These are phyloP conservation scores for Actinia tenebrosa DNA, from an alignment of 64 coral and sea anemone genomes.

Conservation along the genomic window DNA sequence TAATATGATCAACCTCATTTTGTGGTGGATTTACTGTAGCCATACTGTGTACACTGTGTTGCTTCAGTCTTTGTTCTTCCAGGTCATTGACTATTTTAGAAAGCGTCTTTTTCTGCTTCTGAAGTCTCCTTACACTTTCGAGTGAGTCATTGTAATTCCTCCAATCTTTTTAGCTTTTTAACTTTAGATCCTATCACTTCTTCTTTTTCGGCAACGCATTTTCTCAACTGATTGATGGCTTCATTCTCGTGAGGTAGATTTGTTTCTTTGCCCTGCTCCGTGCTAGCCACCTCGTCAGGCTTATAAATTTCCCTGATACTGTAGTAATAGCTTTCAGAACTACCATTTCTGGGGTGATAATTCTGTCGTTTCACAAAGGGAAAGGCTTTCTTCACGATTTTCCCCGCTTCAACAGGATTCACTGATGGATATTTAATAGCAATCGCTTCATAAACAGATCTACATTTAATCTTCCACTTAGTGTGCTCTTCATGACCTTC, in stretches of 20 bases:
- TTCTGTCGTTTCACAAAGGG: slow-evolving; percentile 44
- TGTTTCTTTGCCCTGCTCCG: slow-evolving; percentile 12
- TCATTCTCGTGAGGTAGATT: slow-evolving; percentile 21
- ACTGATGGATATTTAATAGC: slow-evolving; percentile 17
- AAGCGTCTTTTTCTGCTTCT: slow-evolving; percentile 40
- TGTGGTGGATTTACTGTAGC: background rate
- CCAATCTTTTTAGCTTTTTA: slow-evolving; percentile 27
- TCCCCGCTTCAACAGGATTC: slow-evolving; percentile 19
- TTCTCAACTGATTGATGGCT: background rate
- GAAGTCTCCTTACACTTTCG: slow-evolving; percentile 1
- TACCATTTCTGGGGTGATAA: slow-evolving; percentile 26
- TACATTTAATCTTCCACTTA: slow-evolving; percentile 40
- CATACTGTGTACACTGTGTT: slow-evolving; percentile 6
- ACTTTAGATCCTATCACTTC: slow-evolving; percentile 14
- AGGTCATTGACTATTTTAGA: slow-evolving; percentile 31
- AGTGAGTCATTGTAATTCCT: background rate
- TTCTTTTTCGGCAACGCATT: slow-evolving; percentile 20
- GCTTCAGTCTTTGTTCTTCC: slow-evolving; percentile 18
- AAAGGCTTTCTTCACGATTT: slow-evolving; percentile 41
- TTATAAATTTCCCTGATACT: slow-evolving; percentile 27
- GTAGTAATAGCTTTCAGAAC: slow-evolving; percentile 39
- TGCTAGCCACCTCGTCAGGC: background rate
- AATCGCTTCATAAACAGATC: slow-evolving; percentile 26
- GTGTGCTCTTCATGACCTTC: slow-evolving; percentile 23
- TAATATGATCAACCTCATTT: slow-evolving; percentile 4